Evolutionary conservation across 2,888 invertebrate species (phyloP).

Genomic region (Odontocolon sp.): DNA sequence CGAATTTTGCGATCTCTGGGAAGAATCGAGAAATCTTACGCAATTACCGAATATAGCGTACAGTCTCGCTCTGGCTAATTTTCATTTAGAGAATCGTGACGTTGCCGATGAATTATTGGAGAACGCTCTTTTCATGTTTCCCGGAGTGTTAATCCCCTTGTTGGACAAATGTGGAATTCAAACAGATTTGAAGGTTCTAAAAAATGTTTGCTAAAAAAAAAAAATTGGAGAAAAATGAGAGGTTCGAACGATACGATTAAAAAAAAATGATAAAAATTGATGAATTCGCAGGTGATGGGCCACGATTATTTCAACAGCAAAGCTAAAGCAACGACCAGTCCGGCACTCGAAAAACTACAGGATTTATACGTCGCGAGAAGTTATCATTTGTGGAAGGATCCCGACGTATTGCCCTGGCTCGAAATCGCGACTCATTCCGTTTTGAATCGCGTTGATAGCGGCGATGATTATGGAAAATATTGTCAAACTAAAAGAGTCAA

Average conservation of each 20-base stretch:
- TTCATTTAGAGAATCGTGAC: conserved; percentile 82
- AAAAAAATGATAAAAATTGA: no score
- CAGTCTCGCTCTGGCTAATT: conserved; percentile 89
- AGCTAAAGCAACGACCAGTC: conserved; percentile 77
- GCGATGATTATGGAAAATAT: conserved; percentile 84
- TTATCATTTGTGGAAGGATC: conserved; percentile 90
- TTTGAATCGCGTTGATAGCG: conserved; percentile 85
- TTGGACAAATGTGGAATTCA: conserved; percentile 89
- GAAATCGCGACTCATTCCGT: conserved; percentile 87
- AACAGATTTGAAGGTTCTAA: conserved; percentile 84
- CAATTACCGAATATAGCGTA: conserved; percentile 95
- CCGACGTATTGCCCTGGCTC: conserved; percentile 88
- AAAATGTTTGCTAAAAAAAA: conserved; percentile 59
- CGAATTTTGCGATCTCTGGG: conserved; percentile 84
- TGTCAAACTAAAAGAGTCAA: conserved; percentile 84
- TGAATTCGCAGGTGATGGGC: conserved; percentile 69
- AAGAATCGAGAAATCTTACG: conserved; percentile 85
- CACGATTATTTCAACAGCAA: conserved; percentile 82
- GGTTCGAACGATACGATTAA: no score
- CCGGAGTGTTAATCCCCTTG: conserved; percentile 87
- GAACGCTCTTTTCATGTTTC: conserved; percentile 91
- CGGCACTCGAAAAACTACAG: conserved; percentile 87
- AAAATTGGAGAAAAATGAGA: no score
- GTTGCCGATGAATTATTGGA: conserved; percentile 86
- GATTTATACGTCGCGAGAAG: conserved; percentile 88